Evolutionary conservation across 2,113 vertebrate species (phyloP).

Genomic region (Numida meleagris): DNA sequence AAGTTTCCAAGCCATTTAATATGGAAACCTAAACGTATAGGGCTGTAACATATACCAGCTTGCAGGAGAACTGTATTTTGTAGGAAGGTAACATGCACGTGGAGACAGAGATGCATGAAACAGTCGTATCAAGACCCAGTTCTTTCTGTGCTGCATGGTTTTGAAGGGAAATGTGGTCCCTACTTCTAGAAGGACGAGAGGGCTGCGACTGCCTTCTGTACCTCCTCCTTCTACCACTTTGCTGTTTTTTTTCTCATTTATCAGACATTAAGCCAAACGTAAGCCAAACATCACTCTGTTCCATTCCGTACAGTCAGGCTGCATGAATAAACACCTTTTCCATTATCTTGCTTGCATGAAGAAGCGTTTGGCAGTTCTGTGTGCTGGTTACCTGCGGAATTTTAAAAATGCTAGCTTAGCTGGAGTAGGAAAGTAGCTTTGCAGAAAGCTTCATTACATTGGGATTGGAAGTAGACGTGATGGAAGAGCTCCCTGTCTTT

Average conservation of each 20-base stretch:
- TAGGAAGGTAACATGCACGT: background rate
- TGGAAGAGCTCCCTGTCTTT: conserved; percentile 1
- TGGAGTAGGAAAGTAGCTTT: background rate
- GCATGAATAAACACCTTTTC: background rate
- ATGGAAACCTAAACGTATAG: background rate
- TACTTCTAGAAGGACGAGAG: background rate
- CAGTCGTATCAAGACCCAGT: background rate
- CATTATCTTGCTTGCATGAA: background rate
- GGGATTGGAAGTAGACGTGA: background rate
- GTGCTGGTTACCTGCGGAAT: background rate
- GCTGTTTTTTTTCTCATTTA: background rate
- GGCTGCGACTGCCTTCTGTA: background rate
- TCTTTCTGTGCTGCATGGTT: background rate
- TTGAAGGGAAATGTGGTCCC: background rate
- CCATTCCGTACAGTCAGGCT: background rate
- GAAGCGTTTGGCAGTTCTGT: background rate
- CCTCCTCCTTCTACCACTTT: background rate
- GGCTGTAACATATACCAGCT: background rate
- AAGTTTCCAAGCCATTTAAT: conserved; percentile 30
- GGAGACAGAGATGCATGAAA: background rate
- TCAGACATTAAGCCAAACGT: background rate
- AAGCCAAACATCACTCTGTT: background rate
- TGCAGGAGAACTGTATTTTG: background rate
- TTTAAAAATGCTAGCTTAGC: conserved; percentile 4
- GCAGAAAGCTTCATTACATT: background rate